Conservation (phyloP, 2,113 vertebrate species). For the Ariopsis seemanni region DNA sequence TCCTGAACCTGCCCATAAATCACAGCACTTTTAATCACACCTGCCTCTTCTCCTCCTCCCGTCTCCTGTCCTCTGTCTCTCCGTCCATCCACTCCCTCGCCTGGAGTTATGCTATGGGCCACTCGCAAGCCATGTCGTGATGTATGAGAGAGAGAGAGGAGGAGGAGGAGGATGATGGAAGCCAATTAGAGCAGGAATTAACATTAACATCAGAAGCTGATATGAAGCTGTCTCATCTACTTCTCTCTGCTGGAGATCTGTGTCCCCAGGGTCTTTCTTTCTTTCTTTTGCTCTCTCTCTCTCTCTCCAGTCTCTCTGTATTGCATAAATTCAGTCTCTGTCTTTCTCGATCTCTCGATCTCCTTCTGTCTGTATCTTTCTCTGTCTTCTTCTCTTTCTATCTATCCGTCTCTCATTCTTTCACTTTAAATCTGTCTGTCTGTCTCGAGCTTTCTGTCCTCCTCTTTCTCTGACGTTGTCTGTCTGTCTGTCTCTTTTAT, state of each 20-base stretch:
- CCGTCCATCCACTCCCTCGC: constrained; percentile 8
- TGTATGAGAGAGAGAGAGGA: constrained; percentile 55
- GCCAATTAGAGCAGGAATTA: constrained; percentile 78
- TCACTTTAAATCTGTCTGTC: not conserved
- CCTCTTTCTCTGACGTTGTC: no score
- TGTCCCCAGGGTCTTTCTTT: constrained; percentile 17
- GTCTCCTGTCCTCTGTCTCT: constrained; percentile 23
- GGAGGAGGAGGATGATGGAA: constrained; percentile 64
- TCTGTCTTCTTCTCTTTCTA: not conserved
- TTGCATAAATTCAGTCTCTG: not conserved
- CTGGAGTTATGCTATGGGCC: not conserved
- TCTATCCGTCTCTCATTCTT: not conserved
- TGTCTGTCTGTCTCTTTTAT: no score
- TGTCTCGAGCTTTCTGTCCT: no score
- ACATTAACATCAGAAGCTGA: constrained; percentile 79
- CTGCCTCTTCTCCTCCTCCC: constrained; percentile 74
- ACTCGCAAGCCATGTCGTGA: not conserved
- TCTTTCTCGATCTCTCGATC: not conserved
- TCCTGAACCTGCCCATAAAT: constrained; percentile 87
- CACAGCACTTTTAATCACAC: constrained; percentile 93
- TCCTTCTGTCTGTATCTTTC: not conserved
- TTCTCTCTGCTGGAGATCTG: constrained; percentile 2
- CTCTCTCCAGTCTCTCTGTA: not conserved
- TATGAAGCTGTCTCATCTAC: constrained; percentile 75
- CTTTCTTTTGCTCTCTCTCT: not conserved